A percentile compares a stretch with the other conserved stretches of the same genome.
Conservation (phyloP, 2,888 invertebrate species). For the Ctena decussata region DNA sequence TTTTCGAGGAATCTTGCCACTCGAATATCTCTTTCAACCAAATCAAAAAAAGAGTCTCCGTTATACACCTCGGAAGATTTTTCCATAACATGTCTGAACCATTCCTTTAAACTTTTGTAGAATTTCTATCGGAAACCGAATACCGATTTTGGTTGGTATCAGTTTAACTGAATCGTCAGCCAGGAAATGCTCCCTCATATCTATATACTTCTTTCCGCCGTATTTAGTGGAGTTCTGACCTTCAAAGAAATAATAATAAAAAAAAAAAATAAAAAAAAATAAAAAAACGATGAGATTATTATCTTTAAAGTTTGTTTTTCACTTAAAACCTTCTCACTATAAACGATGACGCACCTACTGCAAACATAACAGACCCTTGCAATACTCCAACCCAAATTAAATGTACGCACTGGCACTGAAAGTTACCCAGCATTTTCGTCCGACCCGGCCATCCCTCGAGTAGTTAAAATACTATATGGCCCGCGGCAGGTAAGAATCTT, state of each 20-base stretch:
- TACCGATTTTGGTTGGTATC: neutral
- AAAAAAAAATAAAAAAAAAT: too few species aligned
- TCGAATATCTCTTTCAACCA: neutral
- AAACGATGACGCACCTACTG: too few species aligned
- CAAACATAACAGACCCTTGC: too few species aligned
- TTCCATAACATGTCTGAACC: neutral
- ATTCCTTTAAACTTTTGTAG: neutral
- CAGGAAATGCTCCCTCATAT: neutral
- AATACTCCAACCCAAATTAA: too few species aligned
- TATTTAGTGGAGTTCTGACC: neutral
- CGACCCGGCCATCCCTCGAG: too few species aligned
- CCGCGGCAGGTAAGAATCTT: too few species aligned
- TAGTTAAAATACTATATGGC: too few species aligned
- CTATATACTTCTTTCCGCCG: neutral
- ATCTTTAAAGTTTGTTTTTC: too few species aligned
- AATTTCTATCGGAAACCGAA: neutral
- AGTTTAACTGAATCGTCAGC: neutral
- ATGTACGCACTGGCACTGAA: too few species aligned
- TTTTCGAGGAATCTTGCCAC: neutral
- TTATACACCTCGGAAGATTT: neutral
- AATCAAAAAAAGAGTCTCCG: neutral
- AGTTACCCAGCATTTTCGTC: too few species aligned
- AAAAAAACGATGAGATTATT: too few species aligned
- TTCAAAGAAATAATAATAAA: neutral
- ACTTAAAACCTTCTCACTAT: too few species aligned